phyloP scores from a whole-genome alignment of 2,113 vertebrate species.

The Cryptoleucopteryx plumbea region DNA sequence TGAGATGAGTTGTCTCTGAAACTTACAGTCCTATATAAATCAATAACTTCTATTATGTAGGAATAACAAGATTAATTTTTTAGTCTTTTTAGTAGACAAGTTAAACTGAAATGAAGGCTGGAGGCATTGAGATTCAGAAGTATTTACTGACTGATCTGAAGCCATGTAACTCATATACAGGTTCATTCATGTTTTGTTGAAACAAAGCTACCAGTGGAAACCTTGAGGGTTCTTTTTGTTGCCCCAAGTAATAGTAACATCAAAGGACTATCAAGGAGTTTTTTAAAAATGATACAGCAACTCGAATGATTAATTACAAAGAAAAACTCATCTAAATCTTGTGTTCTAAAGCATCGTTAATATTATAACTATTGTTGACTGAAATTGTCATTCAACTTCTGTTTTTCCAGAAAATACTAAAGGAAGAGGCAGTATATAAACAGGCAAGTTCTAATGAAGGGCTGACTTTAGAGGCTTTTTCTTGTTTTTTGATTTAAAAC shows the following conservation, averaged over 20 bases:
- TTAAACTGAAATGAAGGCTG: background rate
- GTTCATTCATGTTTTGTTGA: slow-evolving; percentile 3
- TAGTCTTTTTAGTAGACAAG: background rate
- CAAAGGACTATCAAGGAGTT: background rate
- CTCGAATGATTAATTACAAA: background rate
- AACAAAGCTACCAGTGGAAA: background rate
- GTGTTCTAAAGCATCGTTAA: background rate
- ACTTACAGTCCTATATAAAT: background rate
- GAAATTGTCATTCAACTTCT: background rate
- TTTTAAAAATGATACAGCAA: background rate
- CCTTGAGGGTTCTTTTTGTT: background rate
- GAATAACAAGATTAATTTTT: background rate
- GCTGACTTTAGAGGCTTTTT: background rate
- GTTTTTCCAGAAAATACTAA: background rate
- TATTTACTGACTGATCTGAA: background rate
- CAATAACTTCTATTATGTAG: background rate
- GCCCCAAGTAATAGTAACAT: background rate
- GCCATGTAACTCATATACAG: background rate
- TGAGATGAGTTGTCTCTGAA: background rate
- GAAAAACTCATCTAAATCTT: background rate
- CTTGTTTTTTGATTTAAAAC: background rate
- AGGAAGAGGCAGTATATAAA: background rate
- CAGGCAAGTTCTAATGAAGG: background rate
- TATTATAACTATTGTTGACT: background rate
- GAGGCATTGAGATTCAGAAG: background rate